Percentiles rank a stretch among this genome's conserved stretches.
Evolutionary conservation across 2,888 invertebrate genomes (phyloP).

Genomic region (Drosophila mercatorum): DNA sequence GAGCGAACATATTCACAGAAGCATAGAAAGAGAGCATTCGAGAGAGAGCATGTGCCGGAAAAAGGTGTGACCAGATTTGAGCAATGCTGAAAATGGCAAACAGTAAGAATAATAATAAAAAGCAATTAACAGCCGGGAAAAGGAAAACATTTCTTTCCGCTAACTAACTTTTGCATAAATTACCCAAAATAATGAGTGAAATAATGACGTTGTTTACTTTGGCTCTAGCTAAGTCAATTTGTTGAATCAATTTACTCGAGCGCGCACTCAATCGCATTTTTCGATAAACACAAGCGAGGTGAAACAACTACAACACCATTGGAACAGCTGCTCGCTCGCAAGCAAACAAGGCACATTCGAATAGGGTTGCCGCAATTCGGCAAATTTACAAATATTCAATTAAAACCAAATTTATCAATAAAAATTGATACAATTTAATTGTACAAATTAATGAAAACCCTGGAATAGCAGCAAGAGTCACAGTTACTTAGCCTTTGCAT

Average conservation of each 20-base stretch:
- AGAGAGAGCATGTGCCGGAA: slow-evolving; percentile 63
- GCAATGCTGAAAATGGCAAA: slow-evolving; percentile 11
- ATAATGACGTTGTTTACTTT: not conserved
- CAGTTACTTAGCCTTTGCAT: not conserved
- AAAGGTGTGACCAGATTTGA: slow-evolving; percentile 42
- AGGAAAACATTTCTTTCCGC: not conserved
- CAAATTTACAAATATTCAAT: not conserved
- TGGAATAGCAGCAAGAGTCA: not conserved
- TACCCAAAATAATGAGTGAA: not conserved
- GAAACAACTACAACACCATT: slow-evolving; percentile 8
- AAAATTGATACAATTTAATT: slow-evolving; percentile 8
- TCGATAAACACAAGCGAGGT: slow-evolving; percentile 10
- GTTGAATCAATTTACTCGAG: not conserved
- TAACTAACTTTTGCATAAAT: not conserved
- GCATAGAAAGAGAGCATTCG: slow-evolving; percentile 4
- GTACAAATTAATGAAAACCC: not conserved
- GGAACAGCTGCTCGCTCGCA: slow-evolving; percentile 32
- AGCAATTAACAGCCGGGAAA: slow-evolving; percentile 8
- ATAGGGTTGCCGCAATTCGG: slow-evolving; percentile 32
- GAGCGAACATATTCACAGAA: slow-evolving; percentile 23
- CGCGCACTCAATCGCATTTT: not conserved
- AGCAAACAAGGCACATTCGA: slow-evolving; percentile 36
- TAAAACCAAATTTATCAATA: slow-evolving; percentile 26
- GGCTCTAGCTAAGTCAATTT: not conserved
- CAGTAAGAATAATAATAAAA: not conserved